Evolutionary conservation across 2,797 vertebrate genomes (phyloP).

Genomic region (Emydoidea blandingii): DNA sequence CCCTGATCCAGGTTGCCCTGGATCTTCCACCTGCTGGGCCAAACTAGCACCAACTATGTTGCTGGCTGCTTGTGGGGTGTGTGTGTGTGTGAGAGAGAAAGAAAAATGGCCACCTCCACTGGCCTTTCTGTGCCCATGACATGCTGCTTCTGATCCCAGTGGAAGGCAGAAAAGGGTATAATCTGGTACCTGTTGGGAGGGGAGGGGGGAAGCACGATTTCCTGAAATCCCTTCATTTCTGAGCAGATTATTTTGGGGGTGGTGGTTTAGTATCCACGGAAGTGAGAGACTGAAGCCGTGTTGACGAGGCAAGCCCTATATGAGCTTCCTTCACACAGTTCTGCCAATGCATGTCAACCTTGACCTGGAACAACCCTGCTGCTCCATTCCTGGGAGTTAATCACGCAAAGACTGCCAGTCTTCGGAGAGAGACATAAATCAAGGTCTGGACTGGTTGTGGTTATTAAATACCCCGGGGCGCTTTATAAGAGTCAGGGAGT

Average conservation of each 20-base stretch:
- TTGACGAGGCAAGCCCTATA: not conserved
- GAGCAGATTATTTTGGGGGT: accelerated
- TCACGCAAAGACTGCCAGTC: not conserved
- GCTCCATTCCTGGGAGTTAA: not conserved
- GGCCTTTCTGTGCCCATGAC: not conserved
- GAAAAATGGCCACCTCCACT: not conserved
- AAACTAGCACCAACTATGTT: not conserved
- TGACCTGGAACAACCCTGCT: not conserved
- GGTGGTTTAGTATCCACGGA: not conserved
- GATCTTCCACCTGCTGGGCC: not conserved
- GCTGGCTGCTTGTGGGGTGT: not conserved
- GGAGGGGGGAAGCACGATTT: not conserved
- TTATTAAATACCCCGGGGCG: not conserved
- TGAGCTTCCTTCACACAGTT: not conserved
- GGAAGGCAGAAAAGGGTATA: not conserved
- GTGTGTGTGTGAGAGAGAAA: not conserved
- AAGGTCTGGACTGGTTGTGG: not conserved
- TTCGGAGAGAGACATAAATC: not conserved
- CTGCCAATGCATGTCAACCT: not conserved
- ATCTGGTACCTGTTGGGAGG: not conserved
- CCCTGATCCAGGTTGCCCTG: not conserved
- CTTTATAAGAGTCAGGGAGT: not conserved
- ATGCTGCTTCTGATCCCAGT: not conserved
- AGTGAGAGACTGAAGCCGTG: not conserved
- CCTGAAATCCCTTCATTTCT: not conserved